Evolutionary conservation across 2,888 invertebrate genomes (phyloP), one percentile per base, ranked within the genome.

Genomic region (Mesochorus sp.): DNA sequence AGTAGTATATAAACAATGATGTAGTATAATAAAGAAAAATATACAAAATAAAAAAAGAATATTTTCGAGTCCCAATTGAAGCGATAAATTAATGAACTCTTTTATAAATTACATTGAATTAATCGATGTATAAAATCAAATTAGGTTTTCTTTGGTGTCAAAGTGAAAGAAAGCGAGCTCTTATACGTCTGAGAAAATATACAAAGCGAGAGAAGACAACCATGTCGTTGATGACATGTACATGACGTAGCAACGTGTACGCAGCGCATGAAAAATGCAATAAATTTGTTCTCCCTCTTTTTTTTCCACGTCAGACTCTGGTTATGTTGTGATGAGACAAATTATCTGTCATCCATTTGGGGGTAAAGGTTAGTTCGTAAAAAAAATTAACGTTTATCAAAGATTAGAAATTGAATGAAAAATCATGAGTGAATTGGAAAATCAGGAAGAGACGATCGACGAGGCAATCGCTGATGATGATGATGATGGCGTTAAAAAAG

Each of bases 201-300:
- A n/a, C n/a, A n/a, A n/a, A n/a, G n/a, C n/a, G n/a, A n/a, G n/a
- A n/a, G n/a, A n/a, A n/a, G n/a, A n/a, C n/a, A n/a, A n/a, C n/a
- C n/a, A n/a, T n/a, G n/a, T n/a, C n/a, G n/a, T n/a, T n/a, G n/a
- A n/a, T n/a, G n/a, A n/a, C n/a, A n/a, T n/a, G n/a, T n/a, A n/a
- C 31, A 57, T 31, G 8, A 31, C 57, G 57, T 44, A 31, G 72
- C 71, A 67, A 76, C 59, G 53, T 37, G 34, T 12, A 51, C 6
- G 28, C 66, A 76, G n/a, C n/a, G n/a, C n/a, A 76, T 76, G 72
- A 76, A 76, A 67, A 72, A 59, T 61, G 72, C 72, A 72, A 72
- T 67, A 76, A 72, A 67, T 14, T 31, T 37, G 39, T 31, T 47
- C 5, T 42, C 34, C 34, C 55, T 67, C 28, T 55, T 31, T 28